Percentiles rank a stretch among this genome's conserved stretches.
Conservation (phyloP, 1,140 invertebrate genomes). For the Drosophila sucinea region DNA sequence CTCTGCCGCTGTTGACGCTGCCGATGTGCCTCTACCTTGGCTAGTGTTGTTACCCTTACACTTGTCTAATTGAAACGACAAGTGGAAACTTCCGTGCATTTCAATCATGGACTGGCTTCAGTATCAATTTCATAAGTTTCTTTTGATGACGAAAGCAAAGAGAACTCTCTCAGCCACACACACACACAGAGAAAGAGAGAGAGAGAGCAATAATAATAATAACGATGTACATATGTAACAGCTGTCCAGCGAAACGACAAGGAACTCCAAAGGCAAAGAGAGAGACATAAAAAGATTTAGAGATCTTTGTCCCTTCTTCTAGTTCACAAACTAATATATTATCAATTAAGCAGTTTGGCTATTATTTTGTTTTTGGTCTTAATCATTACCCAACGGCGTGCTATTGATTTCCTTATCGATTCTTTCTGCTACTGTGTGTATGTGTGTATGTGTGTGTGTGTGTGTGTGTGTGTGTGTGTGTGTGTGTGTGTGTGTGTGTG, state of each 20-base stretch:
- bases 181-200: not conserved
- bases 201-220: not conserved
- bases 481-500: too few species aligned
- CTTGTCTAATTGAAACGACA: constrained; percentile 63
- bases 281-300: not conserved
- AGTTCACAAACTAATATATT: constrained; percentile 10
- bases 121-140: constrained; percentile 73
- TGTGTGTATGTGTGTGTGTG: too few species aligned
- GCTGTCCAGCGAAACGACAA: not conserved
- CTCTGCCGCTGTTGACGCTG: constrained; percentile 29
- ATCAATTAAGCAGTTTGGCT: constrained; percentile 35
- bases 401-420: constrained; percentile 63
- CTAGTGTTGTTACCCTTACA: constrained; percentile 26
- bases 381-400: constrained; percentile 39
- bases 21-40: constrained; percentile 18
- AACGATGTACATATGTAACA: not conserved
- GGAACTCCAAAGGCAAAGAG: not conserved
- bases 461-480: too few species aligned
- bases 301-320: not conserved
- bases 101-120: constrained; percentile 60
- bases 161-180: constrained; percentile 4
- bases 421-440: not conserved
- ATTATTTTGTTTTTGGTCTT: constrained; percentile 2
- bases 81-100: constrained; percentile 78
- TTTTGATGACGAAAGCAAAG: constrained; percentile 26